Conservation (phyloP, 2,888 invertebrate species). For the Lamellibrachia columna region DNA sequence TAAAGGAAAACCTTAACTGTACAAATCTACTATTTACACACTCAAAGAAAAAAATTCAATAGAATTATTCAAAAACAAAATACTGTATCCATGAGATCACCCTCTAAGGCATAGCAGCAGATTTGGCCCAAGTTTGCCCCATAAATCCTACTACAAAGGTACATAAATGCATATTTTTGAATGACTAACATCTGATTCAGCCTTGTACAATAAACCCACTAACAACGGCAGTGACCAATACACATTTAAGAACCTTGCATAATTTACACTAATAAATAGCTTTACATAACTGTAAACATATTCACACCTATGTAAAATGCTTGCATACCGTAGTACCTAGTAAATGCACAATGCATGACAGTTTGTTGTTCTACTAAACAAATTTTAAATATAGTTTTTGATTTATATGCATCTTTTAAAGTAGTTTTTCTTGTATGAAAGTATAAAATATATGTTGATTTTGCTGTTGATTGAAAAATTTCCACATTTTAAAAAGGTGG, state of each 20-base stretch:
- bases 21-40: not conserved
- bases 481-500: not conserved
- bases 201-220: not conserved
- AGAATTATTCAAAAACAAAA: not conserved
- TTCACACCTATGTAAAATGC: not conserved
- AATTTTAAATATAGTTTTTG: not conserved
- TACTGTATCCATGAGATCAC: not conserved
- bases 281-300: not conserved
- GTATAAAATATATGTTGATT: not conserved
- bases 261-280: not conserved
- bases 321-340: not conserved
- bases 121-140: not conserved
- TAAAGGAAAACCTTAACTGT: constrained; percentile 1
- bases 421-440: not conserved
- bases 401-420: not conserved
- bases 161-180: not conserved
- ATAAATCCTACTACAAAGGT: not conserved
- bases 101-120: not conserved
- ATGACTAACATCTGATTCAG: not conserved
- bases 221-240: not conserved
- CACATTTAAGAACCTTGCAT: not conserved
- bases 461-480: not conserved
- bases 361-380: not conserved
- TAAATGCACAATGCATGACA: not conserved
- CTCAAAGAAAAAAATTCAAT: not conserved